Evolutionary conservation across 1,140 invertebrate genomes (phyloP).

Genomic region (Cyphomyrmex costatus): DNA sequence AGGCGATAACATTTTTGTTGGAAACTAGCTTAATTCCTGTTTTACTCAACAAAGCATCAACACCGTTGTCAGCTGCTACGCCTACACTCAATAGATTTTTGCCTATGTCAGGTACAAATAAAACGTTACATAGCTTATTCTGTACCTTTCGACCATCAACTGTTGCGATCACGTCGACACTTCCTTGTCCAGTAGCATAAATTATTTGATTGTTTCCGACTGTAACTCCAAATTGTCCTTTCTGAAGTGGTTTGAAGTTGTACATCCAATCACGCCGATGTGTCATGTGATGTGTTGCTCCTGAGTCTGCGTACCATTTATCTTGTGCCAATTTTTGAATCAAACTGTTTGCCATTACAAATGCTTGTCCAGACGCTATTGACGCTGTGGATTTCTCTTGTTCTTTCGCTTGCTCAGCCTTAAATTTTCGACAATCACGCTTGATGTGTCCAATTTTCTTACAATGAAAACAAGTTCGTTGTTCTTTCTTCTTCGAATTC

Average conservation of each 20-base stretch:
- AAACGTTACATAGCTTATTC: background rate
- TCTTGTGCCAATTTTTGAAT: background rate
- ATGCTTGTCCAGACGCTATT: background rate
- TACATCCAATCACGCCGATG: background rate
- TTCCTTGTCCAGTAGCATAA: background rate
- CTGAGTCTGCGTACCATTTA: background rate
- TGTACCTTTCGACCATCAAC: background rate
- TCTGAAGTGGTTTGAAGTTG: background rate
- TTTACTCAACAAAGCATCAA: background rate
- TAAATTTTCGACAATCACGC: background rate
- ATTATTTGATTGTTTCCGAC: background rate
- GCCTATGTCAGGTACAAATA: slow-evolving; percentile 3
- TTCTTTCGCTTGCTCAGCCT: background rate
- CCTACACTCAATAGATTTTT: background rate
- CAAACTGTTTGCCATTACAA: background rate
- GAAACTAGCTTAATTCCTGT: background rate
- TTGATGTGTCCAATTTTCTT: background rate
- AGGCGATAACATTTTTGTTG: background rate
- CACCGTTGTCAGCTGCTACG: background rate
- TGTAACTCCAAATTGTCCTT: background rate
- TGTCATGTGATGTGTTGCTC: slow-evolving; percentile 2
- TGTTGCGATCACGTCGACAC: too few relatives aligned
- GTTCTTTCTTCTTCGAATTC: background rate
- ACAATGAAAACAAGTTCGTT: background rate
- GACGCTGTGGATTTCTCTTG: background rate